Percentiles rank a stretch among this genome's conserved stretches.
Conservation (phyloP, 2,113 vertebrate species). For the Callorhinus ursinus region DNA sequence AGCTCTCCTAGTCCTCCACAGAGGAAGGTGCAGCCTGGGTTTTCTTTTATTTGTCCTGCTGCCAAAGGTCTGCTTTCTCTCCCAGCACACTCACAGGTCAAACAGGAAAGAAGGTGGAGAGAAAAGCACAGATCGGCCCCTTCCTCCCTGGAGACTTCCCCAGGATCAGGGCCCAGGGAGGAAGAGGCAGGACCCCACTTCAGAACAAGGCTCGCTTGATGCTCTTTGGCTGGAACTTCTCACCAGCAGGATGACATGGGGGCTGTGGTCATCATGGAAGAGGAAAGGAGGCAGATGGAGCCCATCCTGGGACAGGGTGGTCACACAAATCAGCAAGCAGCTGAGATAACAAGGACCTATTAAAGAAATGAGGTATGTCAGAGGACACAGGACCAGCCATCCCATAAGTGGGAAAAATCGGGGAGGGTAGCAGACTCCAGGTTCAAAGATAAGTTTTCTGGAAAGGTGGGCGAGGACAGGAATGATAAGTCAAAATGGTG, state of each 20-base stretch:
- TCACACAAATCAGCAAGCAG: conserved; percentile 10
- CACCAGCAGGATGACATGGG: not conserved
- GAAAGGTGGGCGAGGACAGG: not conserved
- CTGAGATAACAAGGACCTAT: conserved; percentile 64
- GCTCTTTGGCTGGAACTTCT: not conserved
- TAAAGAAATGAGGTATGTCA: not conserved
- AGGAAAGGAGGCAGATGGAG: conserved; percentile 58
- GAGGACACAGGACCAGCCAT: not conserved
- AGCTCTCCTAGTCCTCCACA: not conserved
- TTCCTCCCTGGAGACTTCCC: not conserved
- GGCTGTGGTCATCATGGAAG: not conserved
- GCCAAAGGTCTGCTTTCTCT: not conserved
- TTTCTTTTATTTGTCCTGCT: not conserved
- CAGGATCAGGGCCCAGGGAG: not conserved
- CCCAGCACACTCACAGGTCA: not conserved
- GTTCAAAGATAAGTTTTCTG: not conserved
- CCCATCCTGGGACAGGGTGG: not conserved
- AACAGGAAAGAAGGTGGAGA: not conserved
- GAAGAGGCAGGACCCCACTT: not conserved
- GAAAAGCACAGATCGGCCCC: not conserved
- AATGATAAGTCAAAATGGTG: not conserved
- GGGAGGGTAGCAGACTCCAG: not conserved
- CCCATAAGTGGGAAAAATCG: not conserved
- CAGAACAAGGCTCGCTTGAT: not conserved
- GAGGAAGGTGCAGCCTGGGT: not conserved